A percentile compares a stretch with the other conserved stretches of the same genome.
Evolutionary conservation across 1,140 invertebrate species (phyloP).

Genomic region (Ectropis grisescens): DNA sequence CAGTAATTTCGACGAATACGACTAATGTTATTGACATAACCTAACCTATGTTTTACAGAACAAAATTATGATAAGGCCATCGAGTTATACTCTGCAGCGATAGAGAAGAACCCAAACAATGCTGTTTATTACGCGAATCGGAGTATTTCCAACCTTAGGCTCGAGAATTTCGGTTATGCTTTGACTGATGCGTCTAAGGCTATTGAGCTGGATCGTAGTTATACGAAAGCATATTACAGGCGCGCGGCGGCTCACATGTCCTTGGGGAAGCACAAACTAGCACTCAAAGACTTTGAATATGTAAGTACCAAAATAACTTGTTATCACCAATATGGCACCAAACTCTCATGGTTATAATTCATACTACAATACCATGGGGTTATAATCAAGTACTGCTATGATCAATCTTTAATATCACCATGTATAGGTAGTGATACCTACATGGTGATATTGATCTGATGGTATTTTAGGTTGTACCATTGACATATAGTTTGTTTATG

Average conservation of each 20-base stretch:
- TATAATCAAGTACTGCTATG: no score
- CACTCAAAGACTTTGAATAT: slow-evolving; percentile 96
- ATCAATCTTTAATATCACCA: no score
- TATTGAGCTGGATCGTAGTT: slow-evolving; percentile 89
- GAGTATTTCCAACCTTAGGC: slow-evolving; percentile 93
- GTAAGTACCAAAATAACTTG: slow-evolving; percentile 78
- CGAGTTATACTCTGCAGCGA: slow-evolving; percentile 91
- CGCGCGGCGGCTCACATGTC: slow-evolving; percentile 97
- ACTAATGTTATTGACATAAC: slow-evolving; percentile 26
- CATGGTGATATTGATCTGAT: no score
- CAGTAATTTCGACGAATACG: no score
- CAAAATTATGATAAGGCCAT: slow-evolving; percentile 92
- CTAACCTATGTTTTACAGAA: slow-evolving; percentile 75
- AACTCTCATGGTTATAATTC: no score
- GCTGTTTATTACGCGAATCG: slow-evolving; percentile 94
- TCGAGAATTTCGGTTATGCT: slow-evolving; percentile 95
- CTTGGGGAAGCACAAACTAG: slow-evolving; percentile 96
- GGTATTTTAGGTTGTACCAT: no score
- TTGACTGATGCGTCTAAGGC: slow-evolving; percentile 92
- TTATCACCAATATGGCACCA: no score
- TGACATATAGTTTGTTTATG: no score
- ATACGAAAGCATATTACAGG: slow-evolving; percentile 96
- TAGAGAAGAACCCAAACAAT: slow-evolving; percentile 85
- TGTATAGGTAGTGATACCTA: no score
- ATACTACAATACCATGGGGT: no score